A percentile compares a stretch with the other conserved stretches of the same genome.
These are phyloP conservation scores for Presbytis comata DNA, from an alignment of 2,797 vertebrate genomes.

Conservation along the genomic window DNA sequence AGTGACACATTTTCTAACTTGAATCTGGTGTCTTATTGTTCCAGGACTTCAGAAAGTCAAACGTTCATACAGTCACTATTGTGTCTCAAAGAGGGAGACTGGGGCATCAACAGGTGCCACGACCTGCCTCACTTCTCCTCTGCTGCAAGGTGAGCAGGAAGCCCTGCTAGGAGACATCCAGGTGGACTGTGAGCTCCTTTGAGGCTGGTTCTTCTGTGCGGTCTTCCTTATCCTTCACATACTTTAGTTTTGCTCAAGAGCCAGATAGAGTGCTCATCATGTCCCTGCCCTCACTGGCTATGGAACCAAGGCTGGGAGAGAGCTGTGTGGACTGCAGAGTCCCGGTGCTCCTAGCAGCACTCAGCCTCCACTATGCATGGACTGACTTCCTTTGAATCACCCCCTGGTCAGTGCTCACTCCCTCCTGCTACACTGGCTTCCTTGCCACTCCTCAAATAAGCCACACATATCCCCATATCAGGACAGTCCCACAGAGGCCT, in stretches of 20 bases:
- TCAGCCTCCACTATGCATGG: fast-evolving
- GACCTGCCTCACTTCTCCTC: background rate
- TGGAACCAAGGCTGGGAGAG: background rate
- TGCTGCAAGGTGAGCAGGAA: background rate
- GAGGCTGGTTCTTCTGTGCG: fast-evolving
- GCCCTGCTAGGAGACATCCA: fast-evolving
- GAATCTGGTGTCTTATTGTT: background rate
- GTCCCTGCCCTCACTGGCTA: background rate
- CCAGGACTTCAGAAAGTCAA: background rate
- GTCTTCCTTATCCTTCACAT: background rate
- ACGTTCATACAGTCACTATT: fast-evolving
- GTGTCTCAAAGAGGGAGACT: background rate
- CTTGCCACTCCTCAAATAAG: background rate
- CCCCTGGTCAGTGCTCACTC: background rate
- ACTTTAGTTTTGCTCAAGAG: background rate
- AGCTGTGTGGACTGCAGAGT: background rate
- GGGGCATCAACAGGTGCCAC: background rate
- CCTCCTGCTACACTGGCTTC: background rate
- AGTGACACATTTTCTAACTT: background rate
- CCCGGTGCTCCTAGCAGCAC: background rate
- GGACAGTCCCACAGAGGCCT: background rate
- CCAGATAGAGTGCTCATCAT: background rate
- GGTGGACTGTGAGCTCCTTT: background rate
- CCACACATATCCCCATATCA: too few species aligned
- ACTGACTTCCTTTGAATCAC: background rate